phyloP scores from a whole-genome alignment of 2,888 invertebrate species.

The Andrena marginata region DNA sequence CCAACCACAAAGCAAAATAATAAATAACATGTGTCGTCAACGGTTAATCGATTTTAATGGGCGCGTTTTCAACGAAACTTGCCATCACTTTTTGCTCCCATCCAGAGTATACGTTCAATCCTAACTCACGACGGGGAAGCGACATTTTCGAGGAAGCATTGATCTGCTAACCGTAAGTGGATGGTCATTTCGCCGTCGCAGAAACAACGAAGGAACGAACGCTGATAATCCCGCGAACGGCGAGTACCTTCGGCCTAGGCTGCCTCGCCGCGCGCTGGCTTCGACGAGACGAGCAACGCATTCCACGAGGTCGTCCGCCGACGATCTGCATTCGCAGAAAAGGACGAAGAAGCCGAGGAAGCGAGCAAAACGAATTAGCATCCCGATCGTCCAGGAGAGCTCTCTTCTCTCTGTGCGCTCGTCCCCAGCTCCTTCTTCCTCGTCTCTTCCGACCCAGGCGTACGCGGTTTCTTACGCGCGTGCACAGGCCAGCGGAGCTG shows the following conservation, averaged over 20 bases:
- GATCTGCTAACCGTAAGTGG: conserved; percentile 5
- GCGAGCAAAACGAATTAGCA: conserved; percentile 76
- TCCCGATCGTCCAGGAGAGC: conserved; percentile 69
- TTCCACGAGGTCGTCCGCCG: conserved; percentile 70
- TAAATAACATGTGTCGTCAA: no score
- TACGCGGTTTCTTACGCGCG: conserved; percentile 39
- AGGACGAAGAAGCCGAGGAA: conserved; percentile 74
- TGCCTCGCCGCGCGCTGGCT: conserved; percentile 58
- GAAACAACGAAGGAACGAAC: conserved; percentile 18
- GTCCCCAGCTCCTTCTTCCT: conserved; percentile 22
- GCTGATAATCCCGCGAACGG: conserved; percentile 52
- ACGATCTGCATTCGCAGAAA: conserved; percentile 79
- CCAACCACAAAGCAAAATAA: no score
- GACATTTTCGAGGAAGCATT: conserved; percentile 12
- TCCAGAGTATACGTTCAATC: no score
- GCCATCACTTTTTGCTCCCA: not conserved
- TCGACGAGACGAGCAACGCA: conserved; percentile 67
- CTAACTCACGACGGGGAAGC: not conserved
- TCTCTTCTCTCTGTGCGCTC: conserved; percentile 38
- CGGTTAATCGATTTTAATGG: no score
- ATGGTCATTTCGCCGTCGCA: conserved; percentile 13
- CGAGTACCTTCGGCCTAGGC: conserved; percentile 59
- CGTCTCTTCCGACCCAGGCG: conserved; percentile 23
- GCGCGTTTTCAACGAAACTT: not conserved
- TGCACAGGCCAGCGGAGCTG: conserved; percentile 31